These are phyloP conservation scores for Mycteria americana DNA, from an alignment of 2,797 vertebrate species.

Conservation along the genomic window DNA sequence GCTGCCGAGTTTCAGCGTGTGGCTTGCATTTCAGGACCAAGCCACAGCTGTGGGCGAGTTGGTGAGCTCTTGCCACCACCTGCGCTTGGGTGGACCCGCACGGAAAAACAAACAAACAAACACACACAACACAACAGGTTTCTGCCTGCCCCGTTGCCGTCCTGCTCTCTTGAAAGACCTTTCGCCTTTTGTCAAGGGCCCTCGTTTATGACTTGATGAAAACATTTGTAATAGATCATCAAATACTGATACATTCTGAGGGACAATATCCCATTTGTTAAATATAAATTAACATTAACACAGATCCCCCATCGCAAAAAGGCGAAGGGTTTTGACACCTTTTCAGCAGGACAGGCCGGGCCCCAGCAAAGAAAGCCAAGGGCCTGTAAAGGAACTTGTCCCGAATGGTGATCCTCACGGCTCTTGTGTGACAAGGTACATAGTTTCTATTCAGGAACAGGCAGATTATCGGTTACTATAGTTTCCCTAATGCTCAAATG, in stretches of 20 bases:
- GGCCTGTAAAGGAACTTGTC: slow-evolving; percentile 92
- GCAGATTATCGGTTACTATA: slow-evolving; percentile 99
- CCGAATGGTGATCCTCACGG: slow-evolving; percentile 87
- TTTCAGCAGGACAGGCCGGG: slow-evolving; percentile 85
- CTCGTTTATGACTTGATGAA: slow-evolving; percentile 81
- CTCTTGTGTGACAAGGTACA: slow-evolving; percentile 99
- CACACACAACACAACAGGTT: not conserved
- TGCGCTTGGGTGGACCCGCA: not conserved
- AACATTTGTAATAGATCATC: slow-evolving; percentile 85
- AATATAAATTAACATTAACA: slow-evolving; percentile 88
- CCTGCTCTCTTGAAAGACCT: not conserved
- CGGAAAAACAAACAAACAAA: not conserved
- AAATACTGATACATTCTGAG: slow-evolving; percentile 82
- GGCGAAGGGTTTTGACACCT: slow-evolving; percentile 80
- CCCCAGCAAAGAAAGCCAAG: slow-evolving; percentile 86
- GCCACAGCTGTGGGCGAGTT: slow-evolving; percentile 35
- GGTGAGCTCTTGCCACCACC: slow-evolving; percentile 57
- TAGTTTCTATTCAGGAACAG: slow-evolving; percentile 98
- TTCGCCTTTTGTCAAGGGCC: slow-evolving; percentile 65
- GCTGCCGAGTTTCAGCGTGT: slow-evolving; percentile 47
- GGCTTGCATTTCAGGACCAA: slow-evolving; percentile 77
- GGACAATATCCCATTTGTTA: slow-evolving; percentile 84
- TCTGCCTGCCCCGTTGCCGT: slow-evolving; percentile 5
- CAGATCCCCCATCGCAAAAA: slow-evolving; percentile 74
- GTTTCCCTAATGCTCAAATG: slow-evolving; percentile 99